These are phyloP conservation scores for Brachionus paranguensis DNA, from an alignment of 1,140 invertebrate species.

Conservation along the genomic window DNA sequence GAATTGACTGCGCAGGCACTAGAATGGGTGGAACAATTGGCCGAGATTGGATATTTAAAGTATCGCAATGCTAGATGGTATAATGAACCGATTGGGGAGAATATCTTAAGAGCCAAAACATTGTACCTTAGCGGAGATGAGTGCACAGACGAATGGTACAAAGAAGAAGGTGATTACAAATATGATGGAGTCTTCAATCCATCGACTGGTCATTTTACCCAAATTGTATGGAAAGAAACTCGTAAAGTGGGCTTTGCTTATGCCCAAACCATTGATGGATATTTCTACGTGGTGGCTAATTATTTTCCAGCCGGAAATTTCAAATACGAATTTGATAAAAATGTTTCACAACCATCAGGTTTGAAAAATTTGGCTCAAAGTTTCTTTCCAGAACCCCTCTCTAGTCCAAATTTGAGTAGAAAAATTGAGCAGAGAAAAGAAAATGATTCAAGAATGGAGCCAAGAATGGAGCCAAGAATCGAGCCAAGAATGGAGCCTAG, in stretches of 20 bases:
- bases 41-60: conserved; percentile 63
- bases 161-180: conserved; percentile 45
- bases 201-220: conserved; percentile 38
- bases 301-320: conserved; percentile 40
- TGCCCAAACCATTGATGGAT: conserved; percentile 2
- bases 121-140: background rate
- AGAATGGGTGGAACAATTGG: conserved; percentile 70
- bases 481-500: background rate
- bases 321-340: background rate
- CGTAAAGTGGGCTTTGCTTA: conserved; percentile 21
- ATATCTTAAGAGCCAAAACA: conserved; percentile 12
- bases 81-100: conserved; percentile 19
- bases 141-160: conserved; percentile 12
- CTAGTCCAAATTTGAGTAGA: background rate
- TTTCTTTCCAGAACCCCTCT: background rate
- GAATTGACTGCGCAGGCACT: conserved; percentile 65
- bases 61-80: conserved; percentile 58
- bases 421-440: background rate
- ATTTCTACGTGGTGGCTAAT: conserved; percentile 19
- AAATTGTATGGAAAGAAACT: conserved; percentile 35
- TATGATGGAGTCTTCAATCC: conserved; percentile 57
- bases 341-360: background rate
- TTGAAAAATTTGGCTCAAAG: background rate
- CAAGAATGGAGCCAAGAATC: background rate
- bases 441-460: background rate